phyloP scores from a whole-genome alignment of 2,888 invertebrate species.

The Drosophila peninsularis region DNA sequence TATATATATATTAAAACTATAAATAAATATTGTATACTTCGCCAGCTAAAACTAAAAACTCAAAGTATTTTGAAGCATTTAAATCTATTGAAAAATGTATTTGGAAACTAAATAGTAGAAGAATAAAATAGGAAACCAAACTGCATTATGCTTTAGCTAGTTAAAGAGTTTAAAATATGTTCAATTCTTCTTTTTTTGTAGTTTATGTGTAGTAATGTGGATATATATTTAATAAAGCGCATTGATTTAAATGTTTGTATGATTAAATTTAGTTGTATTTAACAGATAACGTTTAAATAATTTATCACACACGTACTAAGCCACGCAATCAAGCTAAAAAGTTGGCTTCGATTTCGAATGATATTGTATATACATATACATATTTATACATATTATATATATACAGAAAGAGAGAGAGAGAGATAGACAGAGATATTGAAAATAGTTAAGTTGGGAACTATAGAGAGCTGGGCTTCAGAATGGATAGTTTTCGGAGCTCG shows the following conservation, averaged over 20 bases:
- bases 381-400: background rate
- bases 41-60: slow-evolving; percentile 40
- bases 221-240: slow-evolving; percentile 63
- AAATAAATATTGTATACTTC: slow-evolving; percentile 30
- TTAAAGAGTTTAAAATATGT: slow-evolving; percentile 52
- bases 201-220: slow-evolving; percentile 44
- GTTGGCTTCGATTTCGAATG: slow-evolving; percentile 26
- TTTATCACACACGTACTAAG: slow-evolving; percentile 72
- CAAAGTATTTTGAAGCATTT: slow-evolving; percentile 30
- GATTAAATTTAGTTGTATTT: slow-evolving; percentile 53
- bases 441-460: background rate
- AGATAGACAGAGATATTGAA: background rate
- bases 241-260: slow-evolving; percentile 56
- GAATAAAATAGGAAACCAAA: slow-evolving; percentile 49
- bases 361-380: background rate
- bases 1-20: slow-evolving; percentile 24
- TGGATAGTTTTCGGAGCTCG: slow-evolving; percentile 1
- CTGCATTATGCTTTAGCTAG: slow-evolving; percentile 62
- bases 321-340: slow-evolving; percentile 52
- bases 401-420: slow-evolving; percentile 7
- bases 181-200: slow-evolving; percentile 33
- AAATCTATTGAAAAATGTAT: slow-evolving; percentile 42
- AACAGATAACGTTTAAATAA: slow-evolving; percentile 65
- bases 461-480: background rate
- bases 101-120: slow-evolving; percentile 53